Evolutionary conservation across 2,888 invertebrate species (phyloP).

Genomic region (Ophioninae sp.): DNA sequence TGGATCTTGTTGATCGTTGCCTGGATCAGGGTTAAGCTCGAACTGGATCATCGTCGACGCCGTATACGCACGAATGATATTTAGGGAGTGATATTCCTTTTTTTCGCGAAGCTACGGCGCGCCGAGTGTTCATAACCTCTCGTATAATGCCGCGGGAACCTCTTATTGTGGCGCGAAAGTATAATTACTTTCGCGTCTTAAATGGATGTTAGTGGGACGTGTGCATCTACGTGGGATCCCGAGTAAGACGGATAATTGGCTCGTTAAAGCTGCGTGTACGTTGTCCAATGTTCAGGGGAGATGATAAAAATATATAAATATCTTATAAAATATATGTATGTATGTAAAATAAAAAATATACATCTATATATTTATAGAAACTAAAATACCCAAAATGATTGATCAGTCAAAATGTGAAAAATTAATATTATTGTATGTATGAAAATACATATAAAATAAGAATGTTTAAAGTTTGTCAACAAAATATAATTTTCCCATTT

Average conservation of each 20-base stretch:
- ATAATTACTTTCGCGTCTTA: conserved; percentile 59
- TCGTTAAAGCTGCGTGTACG: conserved; percentile 45
- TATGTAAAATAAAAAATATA: not conserved
- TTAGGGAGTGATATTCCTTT: conserved; percentile 18
- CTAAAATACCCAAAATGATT: no score
- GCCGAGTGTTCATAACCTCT: conserved; percentile 17
- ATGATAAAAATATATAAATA: not conserved
- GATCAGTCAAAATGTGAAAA: no score
- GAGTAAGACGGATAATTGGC: conserved; percentile 58
- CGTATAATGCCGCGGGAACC: conserved; percentile 29
- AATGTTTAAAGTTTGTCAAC: no score
- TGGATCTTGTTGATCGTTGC: conserved; percentile 57
- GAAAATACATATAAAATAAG: no score
- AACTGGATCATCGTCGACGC: conserved; percentile 57
- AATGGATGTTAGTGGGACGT: conserved; percentile 48
- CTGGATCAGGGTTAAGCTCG: conserved; percentile 54
- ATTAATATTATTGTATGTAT: no score
- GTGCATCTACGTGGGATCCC: conserved; percentile 32
- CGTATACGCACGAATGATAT: conserved; percentile 26
- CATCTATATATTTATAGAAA: no score
- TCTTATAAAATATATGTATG: no score
- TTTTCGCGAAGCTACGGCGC: conserved; percentile 9
- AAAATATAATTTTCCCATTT: no score
- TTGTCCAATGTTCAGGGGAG: conserved; percentile 19
- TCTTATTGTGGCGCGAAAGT: conserved; percentile 47